Evolutionary conservation across 2,113 vertebrate genomes (phyloP).

Genomic region (Propithecus coquereli): DNA sequence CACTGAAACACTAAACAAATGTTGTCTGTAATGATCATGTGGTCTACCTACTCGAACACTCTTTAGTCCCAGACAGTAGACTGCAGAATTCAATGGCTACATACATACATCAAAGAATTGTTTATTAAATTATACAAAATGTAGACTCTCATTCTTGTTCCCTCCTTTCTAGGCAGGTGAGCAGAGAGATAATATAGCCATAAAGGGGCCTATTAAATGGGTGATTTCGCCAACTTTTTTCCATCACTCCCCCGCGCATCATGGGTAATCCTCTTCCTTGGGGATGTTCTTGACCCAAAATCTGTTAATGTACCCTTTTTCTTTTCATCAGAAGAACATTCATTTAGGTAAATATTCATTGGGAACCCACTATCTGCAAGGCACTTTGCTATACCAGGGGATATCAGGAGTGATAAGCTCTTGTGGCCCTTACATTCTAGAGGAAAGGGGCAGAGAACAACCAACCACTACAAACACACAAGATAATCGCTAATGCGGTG

Average conservation of each 20-base stretch:
- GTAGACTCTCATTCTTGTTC: neutral
- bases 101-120: neutral
- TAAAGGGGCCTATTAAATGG: neutral
- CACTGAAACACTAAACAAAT: neutral
- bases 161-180: neutral
- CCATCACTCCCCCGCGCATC: neutral
- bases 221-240: neutral
- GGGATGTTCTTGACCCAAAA: neutral
- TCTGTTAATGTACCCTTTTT: neutral
- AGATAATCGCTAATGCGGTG: fast-evolving
- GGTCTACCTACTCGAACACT: neutral
- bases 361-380: neutral
- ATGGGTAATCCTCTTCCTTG: neutral
- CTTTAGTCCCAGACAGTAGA: neutral
- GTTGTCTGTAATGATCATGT: neutral
- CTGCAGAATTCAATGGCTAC: neutral
- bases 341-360: neutral
- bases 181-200: neutral
- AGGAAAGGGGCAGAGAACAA: neutral
- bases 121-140: neutral
- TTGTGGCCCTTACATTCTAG: neutral
- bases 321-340: neutral
- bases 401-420: neutral
- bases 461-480: neutral
- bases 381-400: neutral